phyloP scores from a whole-genome alignment of 2,797 vertebrate species.

The Lacerta bilineata region DNA sequence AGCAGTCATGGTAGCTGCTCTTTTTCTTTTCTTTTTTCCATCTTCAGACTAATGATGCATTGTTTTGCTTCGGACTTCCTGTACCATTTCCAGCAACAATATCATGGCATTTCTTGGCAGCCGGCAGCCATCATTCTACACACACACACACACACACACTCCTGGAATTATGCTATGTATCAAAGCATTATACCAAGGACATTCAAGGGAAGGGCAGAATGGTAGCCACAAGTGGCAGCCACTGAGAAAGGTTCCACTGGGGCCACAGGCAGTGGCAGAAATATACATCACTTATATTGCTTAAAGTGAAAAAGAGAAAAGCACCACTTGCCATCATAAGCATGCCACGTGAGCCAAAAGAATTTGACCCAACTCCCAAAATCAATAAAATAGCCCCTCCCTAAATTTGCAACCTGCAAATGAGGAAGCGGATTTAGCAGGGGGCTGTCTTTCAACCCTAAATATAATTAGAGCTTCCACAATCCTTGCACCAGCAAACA shows the following conservation, averaged over 20 bases:
- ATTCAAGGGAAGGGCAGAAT: too few relatives aligned
- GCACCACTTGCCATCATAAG: too few relatives aligned
- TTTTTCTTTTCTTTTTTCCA: neutral
- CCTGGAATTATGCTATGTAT: too few relatives aligned
- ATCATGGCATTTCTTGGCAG: neutral
- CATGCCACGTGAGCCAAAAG: neutral
- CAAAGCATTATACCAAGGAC: too few relatives aligned
- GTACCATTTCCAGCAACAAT: neutral
- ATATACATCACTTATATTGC: neutral
- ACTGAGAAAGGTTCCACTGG: neutral
- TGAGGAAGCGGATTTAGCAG: neutral
- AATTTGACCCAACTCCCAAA: neutral
- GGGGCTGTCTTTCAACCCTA: slow-evolving; percentile 19
- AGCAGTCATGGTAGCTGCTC: neutral
- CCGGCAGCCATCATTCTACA: too few relatives aligned
- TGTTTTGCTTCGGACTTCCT: neutral
- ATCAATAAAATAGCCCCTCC: too few relatives aligned
- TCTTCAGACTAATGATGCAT: neutral
- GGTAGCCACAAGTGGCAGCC: neutral
- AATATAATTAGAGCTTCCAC: slow-evolving; percentile 28
- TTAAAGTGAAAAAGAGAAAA: neutral
- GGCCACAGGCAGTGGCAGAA: neutral
- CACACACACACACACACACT: too few relatives aligned
- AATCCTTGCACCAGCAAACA: slow-evolving; percentile 45
- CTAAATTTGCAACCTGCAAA: too few relatives aligned